Evolutionary conservation across 2,797 vertebrate genomes (phyloP).

Genomic region (Scolopax rusticola): DNA sequence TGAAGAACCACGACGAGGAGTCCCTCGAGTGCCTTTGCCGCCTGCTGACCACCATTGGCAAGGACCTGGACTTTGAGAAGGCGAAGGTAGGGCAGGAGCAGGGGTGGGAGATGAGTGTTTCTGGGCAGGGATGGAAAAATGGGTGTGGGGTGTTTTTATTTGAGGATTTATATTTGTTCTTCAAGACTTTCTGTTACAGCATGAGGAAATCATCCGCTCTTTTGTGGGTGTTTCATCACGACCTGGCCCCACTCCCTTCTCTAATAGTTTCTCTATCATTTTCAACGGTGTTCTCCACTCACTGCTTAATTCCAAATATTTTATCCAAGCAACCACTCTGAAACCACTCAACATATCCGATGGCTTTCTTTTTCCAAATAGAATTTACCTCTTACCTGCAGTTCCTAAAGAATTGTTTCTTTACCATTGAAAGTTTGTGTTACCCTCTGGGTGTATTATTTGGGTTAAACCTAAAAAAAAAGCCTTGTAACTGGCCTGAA

Average conservation of each 20-base stretch:
- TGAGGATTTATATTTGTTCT: background rate
- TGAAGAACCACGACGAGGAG: slow-evolving; percentile 96
- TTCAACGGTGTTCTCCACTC: background rate
- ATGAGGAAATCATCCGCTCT: background rate
- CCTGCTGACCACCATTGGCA: slow-evolving; percentile 96
- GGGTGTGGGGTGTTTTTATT: background rate
- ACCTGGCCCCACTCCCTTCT: background rate
- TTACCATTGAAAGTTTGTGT: background rate
- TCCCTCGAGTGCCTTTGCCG: slow-evolving; percentile 96
- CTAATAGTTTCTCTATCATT: background rate
- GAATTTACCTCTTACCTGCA: background rate
- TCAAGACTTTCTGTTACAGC: background rate
- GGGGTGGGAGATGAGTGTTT: background rate
- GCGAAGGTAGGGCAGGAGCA: slow-evolving; percentile 87
- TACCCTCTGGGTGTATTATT: background rate
- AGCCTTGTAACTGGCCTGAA: background rate
- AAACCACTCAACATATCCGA: background rate
- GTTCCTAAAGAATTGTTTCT: background rate
- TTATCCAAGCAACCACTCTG: background rate
- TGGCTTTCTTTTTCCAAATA: background rate
- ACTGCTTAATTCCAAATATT: background rate
- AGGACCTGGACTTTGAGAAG: slow-evolving; percentile 97
- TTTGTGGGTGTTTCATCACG: background rate
- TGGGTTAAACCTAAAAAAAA: background rate
- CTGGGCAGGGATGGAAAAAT: background rate